Percentiles rank a stretch among this genome's conserved stretches.
phyloP scores from a whole-genome alignment of 2,113 vertebrate genomes.

The Leptosomus discolor region DNA sequence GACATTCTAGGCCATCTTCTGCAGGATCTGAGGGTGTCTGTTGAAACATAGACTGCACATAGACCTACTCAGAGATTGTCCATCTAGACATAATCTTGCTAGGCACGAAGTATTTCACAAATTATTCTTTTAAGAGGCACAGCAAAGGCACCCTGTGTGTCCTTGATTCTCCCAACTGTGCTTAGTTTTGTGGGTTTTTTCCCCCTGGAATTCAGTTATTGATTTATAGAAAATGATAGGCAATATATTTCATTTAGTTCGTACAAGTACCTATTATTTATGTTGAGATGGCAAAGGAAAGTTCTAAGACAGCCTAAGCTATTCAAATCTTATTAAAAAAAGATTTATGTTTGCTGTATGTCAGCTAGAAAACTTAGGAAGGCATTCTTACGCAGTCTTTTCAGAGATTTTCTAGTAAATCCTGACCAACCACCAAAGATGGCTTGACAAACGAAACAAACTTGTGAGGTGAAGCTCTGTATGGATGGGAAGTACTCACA shows the following conservation, averaged over 20 bases:
- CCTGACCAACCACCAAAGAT: background rate
- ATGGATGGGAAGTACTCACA: background rate
- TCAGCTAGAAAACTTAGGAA: background rate
- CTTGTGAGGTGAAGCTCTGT: background rate
- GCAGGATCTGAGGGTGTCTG: background rate
- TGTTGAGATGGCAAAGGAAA: background rate
- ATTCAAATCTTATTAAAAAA: background rate
- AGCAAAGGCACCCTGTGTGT: background rate
- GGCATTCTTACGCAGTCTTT: background rate
- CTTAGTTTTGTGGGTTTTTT: background rate
- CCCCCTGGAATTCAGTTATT: background rate
- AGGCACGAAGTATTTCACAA: background rate
- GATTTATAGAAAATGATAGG: background rate
- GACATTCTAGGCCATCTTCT: background rate
- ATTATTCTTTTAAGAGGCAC: background rate
- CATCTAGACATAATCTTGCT: background rate
- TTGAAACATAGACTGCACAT: background rate
- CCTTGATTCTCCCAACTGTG: background rate
- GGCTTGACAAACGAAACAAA: background rate
- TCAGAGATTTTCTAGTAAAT: background rate
- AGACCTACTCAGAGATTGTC: background rate
- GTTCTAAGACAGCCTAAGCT: background rate
- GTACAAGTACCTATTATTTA: background rate
- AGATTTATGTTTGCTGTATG: background rate
- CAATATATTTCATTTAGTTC: background rate